Conservation (phyloP, 2,888 invertebrate species). For the Macrosoma leucophasiata region DNA sequence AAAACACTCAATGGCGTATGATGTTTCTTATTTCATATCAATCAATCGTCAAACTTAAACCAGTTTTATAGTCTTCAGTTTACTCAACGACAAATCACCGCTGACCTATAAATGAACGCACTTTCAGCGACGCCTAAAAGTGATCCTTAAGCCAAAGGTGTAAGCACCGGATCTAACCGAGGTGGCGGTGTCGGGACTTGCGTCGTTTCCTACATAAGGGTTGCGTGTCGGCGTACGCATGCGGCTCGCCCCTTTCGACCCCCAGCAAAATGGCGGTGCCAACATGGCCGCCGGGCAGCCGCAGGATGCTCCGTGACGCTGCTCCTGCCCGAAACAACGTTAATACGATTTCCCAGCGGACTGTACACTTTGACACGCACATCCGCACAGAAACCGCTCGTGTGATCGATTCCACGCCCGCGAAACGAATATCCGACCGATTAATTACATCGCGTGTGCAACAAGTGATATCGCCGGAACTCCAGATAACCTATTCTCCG, state of each 20-base stretch:
- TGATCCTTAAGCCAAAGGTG: constrained; percentile 39
- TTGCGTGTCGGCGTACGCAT: constrained; percentile 71
- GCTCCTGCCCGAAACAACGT: constrained; percentile 62
- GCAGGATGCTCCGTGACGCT: constrained; percentile 67
- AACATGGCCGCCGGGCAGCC: constrained; percentile 75
- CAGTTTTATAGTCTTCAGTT: constrained; percentile 33
- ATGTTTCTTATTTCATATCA: too few relatives aligned
- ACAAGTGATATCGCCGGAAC: constrained; percentile 63
- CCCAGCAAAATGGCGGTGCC: constrained; percentile 74
- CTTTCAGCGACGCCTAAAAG: constrained; percentile 36
- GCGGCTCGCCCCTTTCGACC: constrained; percentile 66
- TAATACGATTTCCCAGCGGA: constrained; percentile 57
- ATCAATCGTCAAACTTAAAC: too few relatives aligned
- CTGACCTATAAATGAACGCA: constrained; percentile 69
- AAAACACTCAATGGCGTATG: too few relatives aligned
- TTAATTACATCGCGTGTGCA: constrained; percentile 58
- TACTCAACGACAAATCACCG: too few relatives aligned
- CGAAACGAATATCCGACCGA: constrained; percentile 39
- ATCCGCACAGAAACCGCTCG: constrained; percentile 44
- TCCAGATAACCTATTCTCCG: constrained; percentile 44
- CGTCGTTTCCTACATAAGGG: constrained; percentile 52
- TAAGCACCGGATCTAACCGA: constrained; percentile 47
- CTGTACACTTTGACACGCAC: constrained; percentile 57
- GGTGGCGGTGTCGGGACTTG: constrained; percentile 42
- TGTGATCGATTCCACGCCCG: constrained; percentile 53